Percentiles rank a stretch among this genome's conserved stretches.
Conservation (phyloP, 2,113 vertebrate genomes). For the Platichthys flesus region DNA sequence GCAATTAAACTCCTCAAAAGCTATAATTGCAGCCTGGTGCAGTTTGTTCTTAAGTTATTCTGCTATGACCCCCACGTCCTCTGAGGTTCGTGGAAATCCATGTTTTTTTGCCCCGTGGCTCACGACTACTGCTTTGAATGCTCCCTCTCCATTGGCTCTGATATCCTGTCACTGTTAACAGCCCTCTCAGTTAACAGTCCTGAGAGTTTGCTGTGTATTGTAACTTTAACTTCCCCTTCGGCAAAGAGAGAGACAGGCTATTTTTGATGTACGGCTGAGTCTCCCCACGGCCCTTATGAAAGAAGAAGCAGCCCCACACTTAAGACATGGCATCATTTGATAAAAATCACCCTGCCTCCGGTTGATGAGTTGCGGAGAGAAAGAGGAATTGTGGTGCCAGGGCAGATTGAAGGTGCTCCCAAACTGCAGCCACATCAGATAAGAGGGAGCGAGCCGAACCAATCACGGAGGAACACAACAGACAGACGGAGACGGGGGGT, state of each 20-base stretch:
- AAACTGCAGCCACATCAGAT: slow-evolving; percentile 70
- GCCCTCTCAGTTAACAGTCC: slow-evolving; percentile 5
- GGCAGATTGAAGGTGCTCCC: slow-evolving; percentile 66
- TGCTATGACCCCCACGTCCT: slow-evolving; percentile 63
- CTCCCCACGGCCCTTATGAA: slow-evolving; percentile 46
- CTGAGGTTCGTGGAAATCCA: slow-evolving; percentile 63
- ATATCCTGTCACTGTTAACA: slow-evolving; percentile 35
- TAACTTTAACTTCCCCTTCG: background rate
- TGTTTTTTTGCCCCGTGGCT: slow-evolving; percentile 43
- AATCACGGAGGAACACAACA: slow-evolving; percentile 67
- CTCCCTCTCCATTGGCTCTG: slow-evolving; percentile 30
- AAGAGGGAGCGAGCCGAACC: slow-evolving; percentile 60
- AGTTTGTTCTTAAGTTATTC: slow-evolving; percentile 69
- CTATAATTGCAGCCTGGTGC: slow-evolving; percentile 71
- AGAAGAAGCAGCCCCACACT: slow-evolving; percentile 50
- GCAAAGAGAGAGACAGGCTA: background rate
- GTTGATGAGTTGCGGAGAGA: slow-evolving; percentile 73
- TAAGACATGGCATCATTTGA: slow-evolving; percentile 74
- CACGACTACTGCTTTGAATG: slow-evolving; percentile 24
- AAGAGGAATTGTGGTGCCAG: slow-evolving; percentile 67
- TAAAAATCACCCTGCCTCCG: slow-evolving; percentile 70
- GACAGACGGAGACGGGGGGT: slow-evolving; percentile 25
- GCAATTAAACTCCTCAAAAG: slow-evolving; percentile 77
- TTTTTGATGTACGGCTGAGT: slow-evolving; percentile 48
- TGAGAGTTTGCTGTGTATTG: slow-evolving; percentile 4